Percentiles rank a stretch among this genome's conserved stretches.
These are phyloP conservation scores for Ditylenchus weischeri DNA, from an alignment of 2,888 invertebrate genomes.

Conservation along the genomic window DNA sequence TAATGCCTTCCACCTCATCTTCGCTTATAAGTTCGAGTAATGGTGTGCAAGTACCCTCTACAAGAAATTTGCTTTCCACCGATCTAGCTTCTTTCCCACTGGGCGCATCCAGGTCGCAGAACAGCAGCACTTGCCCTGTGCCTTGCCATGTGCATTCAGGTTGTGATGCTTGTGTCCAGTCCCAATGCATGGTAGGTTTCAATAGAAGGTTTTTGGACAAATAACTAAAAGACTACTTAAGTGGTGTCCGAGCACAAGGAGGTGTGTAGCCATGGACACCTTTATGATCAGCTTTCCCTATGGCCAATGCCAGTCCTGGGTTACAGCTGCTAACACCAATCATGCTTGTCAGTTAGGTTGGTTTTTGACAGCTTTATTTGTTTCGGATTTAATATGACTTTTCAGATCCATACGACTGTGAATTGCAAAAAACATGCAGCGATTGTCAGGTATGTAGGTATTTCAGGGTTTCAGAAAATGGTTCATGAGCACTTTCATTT, in stretches of 20 bases:
- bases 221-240: not conserved
- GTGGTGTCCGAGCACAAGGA: slow-evolving; percentile 34
- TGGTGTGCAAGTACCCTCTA: slow-evolving; percentile 13
- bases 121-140: slow-evolving; percentile 30
- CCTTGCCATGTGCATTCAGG: slow-evolving; percentile 32
- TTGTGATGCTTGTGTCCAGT: slow-evolving; percentile 36
- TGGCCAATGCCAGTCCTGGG: slow-evolving; percentile 96
- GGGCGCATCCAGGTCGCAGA: slow-evolving; percentile 10
- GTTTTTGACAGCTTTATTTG: not conserved
- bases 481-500: too few species aligned
- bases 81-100: slow-evolving; percentile 21
- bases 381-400: slow-evolving; percentile 7
- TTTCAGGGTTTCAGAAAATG: too few species aligned
- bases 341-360: slow-evolving; percentile 41
- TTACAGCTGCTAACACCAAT: slow-evolving; percentile 63
- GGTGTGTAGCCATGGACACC: slow-evolving; percentile 90
- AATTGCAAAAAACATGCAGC: slow-evolving; percentile 68
- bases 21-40: not conserved
- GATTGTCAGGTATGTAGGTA: slow-evolving; percentile 68
- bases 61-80: not conserved
- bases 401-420: slow-evolving; percentile 57
- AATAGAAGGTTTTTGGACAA: not conserved
- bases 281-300: slow-evolving; percentile 94
- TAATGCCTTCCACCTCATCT: not conserved
- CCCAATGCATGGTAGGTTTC: slow-evolving; percentile 38